Conservation (phyloP, 2,888 invertebrate genomes). For the Germaria angustata region DNA sequence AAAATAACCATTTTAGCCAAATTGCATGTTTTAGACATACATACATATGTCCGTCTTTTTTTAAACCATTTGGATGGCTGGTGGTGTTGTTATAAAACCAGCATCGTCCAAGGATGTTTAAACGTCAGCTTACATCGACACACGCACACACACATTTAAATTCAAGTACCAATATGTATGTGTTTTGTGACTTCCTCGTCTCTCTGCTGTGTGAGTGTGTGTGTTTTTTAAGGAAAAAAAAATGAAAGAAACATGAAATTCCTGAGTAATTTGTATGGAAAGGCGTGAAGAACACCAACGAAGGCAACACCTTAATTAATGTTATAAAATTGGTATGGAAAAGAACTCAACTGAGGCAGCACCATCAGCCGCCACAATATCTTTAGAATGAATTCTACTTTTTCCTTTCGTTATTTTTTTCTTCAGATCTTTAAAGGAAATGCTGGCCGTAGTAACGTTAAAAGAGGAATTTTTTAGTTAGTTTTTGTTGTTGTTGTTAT, state of each 20-base stretch:
- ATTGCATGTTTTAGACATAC: slow-evolving; percentile 73
- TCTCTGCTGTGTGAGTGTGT: not conserved
- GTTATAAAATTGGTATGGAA: slow-evolving; percentile 79
- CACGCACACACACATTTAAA: not conserved
- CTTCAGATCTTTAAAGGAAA: slow-evolving; percentile 4
- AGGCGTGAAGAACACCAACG: slow-evolving; percentile 81
- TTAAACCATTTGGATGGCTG: slow-evolving; percentile 32
- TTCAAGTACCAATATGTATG: not conserved
- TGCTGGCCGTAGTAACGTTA: slow-evolving; percentile 22
- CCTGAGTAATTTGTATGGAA: slow-evolving; percentile 80
- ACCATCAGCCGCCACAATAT: slow-evolving; percentile 8
- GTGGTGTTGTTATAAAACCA: not conserved
- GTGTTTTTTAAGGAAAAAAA: slow-evolving; percentile 34
- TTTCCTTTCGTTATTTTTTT: not conserved
- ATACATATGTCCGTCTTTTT: slow-evolving; percentile 23
- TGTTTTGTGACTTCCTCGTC: slow-evolving; percentile 1
- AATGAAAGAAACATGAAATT: slow-evolving; percentile 77
- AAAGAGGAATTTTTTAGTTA: not conserved
- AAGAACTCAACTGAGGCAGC: slow-evolving; percentile 50
- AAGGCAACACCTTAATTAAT: slow-evolving; percentile 80
- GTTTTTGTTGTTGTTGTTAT: not conserved
- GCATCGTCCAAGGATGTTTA: slow-evolving; percentile 14
- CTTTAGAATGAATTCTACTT: not conserved
- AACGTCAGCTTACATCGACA: not conserved
- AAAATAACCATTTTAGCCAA: slow-evolving; percentile 74